A percentile compares a stretch with the other conserved stretches of the same genome.
phyloP scores from a whole-genome alignment of 1,140 invertebrate genomes.

The Leptinotarsa texana region DNA sequence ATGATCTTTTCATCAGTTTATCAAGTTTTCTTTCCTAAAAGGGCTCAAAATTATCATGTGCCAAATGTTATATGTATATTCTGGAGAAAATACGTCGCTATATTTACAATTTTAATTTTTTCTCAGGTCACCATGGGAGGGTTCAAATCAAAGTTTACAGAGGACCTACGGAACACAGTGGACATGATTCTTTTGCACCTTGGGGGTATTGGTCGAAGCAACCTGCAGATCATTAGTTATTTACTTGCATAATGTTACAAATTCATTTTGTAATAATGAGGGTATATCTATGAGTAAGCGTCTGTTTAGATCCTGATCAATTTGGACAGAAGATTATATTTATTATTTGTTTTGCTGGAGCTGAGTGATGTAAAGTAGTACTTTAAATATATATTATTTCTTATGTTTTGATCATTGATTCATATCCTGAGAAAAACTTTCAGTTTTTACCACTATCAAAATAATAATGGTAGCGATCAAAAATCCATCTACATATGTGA shows the following conservation, averaged over 20 bases:
- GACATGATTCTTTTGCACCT: constrained; percentile 63
- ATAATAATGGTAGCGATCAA: too few species aligned
- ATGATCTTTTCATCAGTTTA: neutral
- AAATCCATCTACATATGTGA: too few species aligned
- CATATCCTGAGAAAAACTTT: too few species aligned
- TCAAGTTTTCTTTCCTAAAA: neutral
- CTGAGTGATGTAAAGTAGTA: too few species aligned
- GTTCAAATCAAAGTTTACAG: constrained; percentile 75
- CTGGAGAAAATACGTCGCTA: neutral
- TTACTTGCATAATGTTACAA: neutral
- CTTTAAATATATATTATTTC: too few species aligned
- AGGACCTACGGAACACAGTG: constrained; percentile 64
- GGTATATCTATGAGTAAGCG: too few species aligned
- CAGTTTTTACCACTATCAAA: too few species aligned
- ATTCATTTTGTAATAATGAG: neutral
- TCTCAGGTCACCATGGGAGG: constrained; percentile 51
- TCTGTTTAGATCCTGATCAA: too few species aligned
- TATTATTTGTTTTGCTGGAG: too few species aligned
- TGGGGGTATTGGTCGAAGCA: constrained; percentile 78
- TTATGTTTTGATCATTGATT: too few species aligned
- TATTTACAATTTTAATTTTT: neutral
- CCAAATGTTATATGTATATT: neutral
- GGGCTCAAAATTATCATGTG: neutral
- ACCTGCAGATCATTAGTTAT: constrained; percentile 59
- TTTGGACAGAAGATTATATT: too few species aligned